A percentile compares a stretch with the other conserved stretches of the same genome.
Conservation (phyloP, 2,113 vertebrate genomes). For the Narcine bancroftii region DNA sequence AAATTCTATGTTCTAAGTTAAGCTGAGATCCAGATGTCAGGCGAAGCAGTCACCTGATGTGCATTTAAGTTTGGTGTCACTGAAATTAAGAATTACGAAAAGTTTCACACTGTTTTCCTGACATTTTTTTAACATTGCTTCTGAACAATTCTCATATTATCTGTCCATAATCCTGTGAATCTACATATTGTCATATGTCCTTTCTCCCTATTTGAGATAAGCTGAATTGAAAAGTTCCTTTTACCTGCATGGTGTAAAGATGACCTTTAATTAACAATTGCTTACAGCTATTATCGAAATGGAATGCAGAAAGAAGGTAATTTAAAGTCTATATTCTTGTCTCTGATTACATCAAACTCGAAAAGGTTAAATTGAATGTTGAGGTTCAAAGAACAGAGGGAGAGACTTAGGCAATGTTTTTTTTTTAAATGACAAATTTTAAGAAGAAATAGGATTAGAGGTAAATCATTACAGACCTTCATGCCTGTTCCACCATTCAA, state of each 20-base stretch:
- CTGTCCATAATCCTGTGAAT: not conserved
- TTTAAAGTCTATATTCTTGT: not conserved
- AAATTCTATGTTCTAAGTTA: no score
- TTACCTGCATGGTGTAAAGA: not conserved
- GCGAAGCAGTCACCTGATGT: no score
- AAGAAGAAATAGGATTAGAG: no score
- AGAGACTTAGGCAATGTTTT: not conserved
- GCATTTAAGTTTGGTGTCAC: no score
- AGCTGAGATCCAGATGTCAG: no score
- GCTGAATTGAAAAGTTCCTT: not conserved
- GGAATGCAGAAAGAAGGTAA: slow-evolving; percentile 18
- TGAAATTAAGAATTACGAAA: no score
- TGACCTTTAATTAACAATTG: slow-evolving; percentile 32
- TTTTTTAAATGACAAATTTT: not conserved
- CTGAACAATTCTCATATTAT: not conserved
- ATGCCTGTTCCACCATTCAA: no score
- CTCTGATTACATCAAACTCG: slow-evolving; percentile 2
- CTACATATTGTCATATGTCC: not conserved
- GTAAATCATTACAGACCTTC: no score
- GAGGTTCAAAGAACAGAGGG: not conserved
- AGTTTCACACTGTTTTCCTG: no score
- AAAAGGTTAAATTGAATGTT: not conserved
- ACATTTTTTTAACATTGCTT: not conserved
- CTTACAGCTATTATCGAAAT: slow-evolving; percentile 5
- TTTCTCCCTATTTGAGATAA: not conserved